Evolutionary conservation across 1,140 invertebrate species (phyloP).

Genomic region (Drosophila sucinea): DNA sequence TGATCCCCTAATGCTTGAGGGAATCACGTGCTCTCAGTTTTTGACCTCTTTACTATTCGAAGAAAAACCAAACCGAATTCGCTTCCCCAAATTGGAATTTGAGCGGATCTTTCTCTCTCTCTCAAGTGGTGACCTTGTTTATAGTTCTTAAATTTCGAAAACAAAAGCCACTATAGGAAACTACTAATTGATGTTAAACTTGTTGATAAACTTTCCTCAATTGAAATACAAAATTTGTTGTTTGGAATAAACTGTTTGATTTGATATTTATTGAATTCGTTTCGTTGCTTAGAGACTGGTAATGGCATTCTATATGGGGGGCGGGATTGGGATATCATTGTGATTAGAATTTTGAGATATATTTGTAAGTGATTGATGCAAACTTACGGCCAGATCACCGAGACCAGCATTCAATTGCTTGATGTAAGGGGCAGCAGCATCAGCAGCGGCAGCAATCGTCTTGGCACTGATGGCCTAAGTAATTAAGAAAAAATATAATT

Average conservation of each 20-base stretch:
- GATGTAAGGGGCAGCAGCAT: slow-evolving; percentile 44
- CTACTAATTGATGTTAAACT: slow-evolving; percentile 67
- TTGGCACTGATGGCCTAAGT: slow-evolving; percentile 46
- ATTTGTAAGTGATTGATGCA: slow-evolving; percentile 1
- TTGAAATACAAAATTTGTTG: slow-evolving; percentile 39
- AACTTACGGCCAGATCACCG: slow-evolving; percentile 47
- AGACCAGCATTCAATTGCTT: slow-evolving; percentile 38
- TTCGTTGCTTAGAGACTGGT: slow-evolving; percentile 31
- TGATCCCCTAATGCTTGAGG: slow-evolving; percentile 68
- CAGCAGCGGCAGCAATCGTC: slow-evolving; percentile 41
- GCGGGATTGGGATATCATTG: slow-evolving; percentile 18
- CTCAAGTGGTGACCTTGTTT: slow-evolving; percentile 62
- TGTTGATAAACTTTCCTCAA: slow-evolving; percentile 59
- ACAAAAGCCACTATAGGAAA: slow-evolving; percentile 33
- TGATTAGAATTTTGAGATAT: slow-evolving; percentile 25
- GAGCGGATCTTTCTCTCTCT: slow-evolving; percentile 26
- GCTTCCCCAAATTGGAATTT: slow-evolving; percentile 45
- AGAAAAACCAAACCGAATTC: slow-evolving; percentile 23
- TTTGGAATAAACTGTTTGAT: slow-evolving; percentile 50
- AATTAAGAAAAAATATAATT: background rate
- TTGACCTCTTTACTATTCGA: slow-evolving; percentile 64
- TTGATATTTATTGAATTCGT: slow-evolving; percentile 21
- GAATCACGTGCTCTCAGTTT: slow-evolving; percentile 67
- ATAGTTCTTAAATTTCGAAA: slow-evolving; percentile 70
- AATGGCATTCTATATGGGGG: slow-evolving; percentile 34